phyloP scores from a whole-genome alignment of 2,797 vertebrate species.

The Erpetoichthys calabaricus region DNA sequence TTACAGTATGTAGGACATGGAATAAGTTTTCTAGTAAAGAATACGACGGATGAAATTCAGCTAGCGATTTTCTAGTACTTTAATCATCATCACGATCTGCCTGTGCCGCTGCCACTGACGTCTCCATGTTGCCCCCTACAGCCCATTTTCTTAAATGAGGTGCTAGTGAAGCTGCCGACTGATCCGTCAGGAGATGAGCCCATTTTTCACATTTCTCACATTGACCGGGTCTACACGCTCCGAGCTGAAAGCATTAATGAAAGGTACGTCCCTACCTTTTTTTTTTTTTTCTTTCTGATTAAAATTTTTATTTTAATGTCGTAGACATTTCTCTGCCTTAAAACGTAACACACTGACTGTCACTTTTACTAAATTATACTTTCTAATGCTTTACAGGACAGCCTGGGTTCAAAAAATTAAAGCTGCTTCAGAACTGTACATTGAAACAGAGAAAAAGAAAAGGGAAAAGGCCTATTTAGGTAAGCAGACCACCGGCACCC shows the following conservation, averaged over 20 bases:
- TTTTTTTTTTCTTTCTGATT: too few species aligned
- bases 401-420: conserved; percentile 98
- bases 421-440: conserved; percentile 92
- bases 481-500: conserved; percentile 26
- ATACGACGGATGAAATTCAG: too few species aligned
- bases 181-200: conserved; percentile 97
- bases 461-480: conserved; percentile 91
- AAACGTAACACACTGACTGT: too few species aligned
- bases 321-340: too few species aligned
- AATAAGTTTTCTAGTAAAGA: too few species aligned
- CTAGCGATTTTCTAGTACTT: too few species aligned
- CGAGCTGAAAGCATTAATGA: conserved; percentile 91
- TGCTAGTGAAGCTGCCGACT: conserved; percentile 88
- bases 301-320: neutral
- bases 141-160: conserved; percentile 96
- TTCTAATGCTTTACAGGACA: conserved; percentile 50
- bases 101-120: neutral
- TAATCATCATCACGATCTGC: too few species aligned
- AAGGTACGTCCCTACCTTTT: conserved; percentile 42
- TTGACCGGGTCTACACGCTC: conserved; percentile 88
- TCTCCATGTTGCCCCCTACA: conserved; percentile 27
- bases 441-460: conserved; percentile 97
- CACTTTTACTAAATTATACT: neutral
- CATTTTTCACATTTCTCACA: conserved; percentile 96
- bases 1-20: too few species aligned